These are phyloP conservation scores for Platichthys flesus DNA, from an alignment of 2,113 vertebrate genomes.

Conservation along the genomic window DNA sequence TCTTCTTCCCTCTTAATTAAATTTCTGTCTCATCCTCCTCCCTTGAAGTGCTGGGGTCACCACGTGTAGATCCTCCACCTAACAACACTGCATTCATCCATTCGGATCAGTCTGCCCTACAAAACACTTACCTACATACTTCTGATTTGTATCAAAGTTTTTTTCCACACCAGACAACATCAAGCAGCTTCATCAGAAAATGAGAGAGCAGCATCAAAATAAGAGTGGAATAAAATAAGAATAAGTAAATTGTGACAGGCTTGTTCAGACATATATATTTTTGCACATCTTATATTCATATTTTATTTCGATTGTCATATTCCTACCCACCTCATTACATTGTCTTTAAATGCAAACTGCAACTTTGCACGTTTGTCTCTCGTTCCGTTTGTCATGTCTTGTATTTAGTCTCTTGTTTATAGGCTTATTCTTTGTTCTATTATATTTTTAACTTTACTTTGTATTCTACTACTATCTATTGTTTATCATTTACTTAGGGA, in stretches of 20 bases:
- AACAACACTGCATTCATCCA: constrained; percentile 28
- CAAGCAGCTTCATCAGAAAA: not conserved
- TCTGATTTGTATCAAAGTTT: not conserved
- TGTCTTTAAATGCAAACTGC: too few relatives aligned
- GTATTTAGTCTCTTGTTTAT: too few relatives aligned
- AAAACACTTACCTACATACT: not conserved
- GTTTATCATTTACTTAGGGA: too few relatives aligned
- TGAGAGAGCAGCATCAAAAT: not conserved
- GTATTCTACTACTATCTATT: too few relatives aligned
- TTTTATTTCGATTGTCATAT: not conserved
- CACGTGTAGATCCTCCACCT: constrained; percentile 22
- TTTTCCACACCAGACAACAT: not conserved
- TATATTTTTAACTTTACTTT: too few relatives aligned
- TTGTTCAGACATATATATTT: not conserved
- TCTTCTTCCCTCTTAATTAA: constrained; percentile 64
- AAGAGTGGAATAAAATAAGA: not conserved
- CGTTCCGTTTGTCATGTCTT: too few relatives aligned
- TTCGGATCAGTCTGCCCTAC: not conserved
- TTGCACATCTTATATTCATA: not conserved
- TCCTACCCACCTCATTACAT: too few relatives aligned
- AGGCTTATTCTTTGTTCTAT: too few relatives aligned
- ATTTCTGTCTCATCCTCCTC: constrained; percentile 69
- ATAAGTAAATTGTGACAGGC: not conserved
- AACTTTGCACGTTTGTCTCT: too few relatives aligned
- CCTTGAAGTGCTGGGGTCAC: constrained; percentile 62